Base-by-base conservation (phyloP, 2,113 vertebrate species). In the Procavia capensis region DNA sequence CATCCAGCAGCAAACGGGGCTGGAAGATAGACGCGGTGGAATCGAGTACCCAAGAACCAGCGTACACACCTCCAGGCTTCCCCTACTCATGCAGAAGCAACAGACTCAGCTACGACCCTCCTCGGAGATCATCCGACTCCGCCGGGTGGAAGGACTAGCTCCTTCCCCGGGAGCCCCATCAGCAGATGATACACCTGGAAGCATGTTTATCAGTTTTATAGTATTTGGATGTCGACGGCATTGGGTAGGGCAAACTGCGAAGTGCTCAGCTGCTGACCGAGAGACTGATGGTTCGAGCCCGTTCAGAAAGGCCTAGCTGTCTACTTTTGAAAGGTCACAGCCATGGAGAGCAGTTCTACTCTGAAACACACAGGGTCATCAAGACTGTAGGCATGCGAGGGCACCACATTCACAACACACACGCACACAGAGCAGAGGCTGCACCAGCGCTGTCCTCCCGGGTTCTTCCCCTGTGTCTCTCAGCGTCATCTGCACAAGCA, bases 341-440 rank as follows among this genome's bases (percentile, higher is more conserved):
- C 57, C 57, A 59, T 59, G 22, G 57, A 59, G 57, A 19, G 17
- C 50, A 22, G 57, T 24, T 59, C 4, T 59, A 59, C 57, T 59
- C 57, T 59, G 57, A 59, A 20, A 59, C 4, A 16, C 50, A 54
- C 14, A 16, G 11, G 17, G 50, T 54, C 50, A 54, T 54, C 50
- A 54, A 4, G 57, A 59, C 7, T 9, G 31, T 0, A 1, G 16
- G 10, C 19, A 29, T 10, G 36, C 25, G 14, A 2, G 36, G 0
- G 0, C 0, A 0, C 10, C 1, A 19, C n/a, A n/a, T n/a, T n/a
- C n/a, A n/a, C n/a, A n/a, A n/a, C n/a, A n/a, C n/a, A n/a, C 10
- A 13, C 20, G 8, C 1, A 1, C 63, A n/a, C 27, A 2, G 1
- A 68, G 24, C 78, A 66, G 27, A 34, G 39, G 72, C 16, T 59